Percentiles rank a stretch among this genome's conserved stretches.
phyloP scores from a whole-genome alignment of 2,888 invertebrate species.

The Blera fallax region DNA sequence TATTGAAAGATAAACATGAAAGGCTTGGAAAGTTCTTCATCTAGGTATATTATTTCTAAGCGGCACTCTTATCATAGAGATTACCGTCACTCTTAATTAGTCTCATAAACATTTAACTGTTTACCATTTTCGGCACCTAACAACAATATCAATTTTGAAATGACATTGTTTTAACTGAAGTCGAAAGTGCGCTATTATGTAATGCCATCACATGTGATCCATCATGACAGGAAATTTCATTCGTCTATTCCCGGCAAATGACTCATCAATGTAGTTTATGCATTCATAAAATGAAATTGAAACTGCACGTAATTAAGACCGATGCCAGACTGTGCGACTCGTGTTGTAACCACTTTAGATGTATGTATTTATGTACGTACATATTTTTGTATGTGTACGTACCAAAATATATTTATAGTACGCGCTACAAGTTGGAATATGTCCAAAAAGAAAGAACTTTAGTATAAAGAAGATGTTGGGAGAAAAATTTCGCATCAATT shows the following conservation, averaged over 20 bases:
- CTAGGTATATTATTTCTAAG: background rate
- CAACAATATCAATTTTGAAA: background rate
- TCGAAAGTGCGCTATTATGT: background rate
- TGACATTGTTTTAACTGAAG: background rate
- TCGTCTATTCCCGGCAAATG: constrained; percentile 13
- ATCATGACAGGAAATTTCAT: background rate
- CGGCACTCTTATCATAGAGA: background rate
- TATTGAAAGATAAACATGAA: background rate
- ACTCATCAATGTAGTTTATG: background rate
- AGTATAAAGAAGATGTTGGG: background rate
- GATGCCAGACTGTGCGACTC: background rate
- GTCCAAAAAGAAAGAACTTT: background rate
- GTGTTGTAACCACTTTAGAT: background rate
- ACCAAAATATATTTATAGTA: background rate
- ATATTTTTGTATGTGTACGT: too few relatives aligned
- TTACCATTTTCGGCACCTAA: background rate
- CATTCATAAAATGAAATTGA: constrained; percentile 31
- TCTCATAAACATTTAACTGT: constrained; percentile 3
- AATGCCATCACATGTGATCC: background rate
- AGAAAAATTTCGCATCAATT: background rate
- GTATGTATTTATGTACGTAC: too few relatives aligned
- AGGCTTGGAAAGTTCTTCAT: background rate
- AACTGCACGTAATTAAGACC: constrained; percentile 3
- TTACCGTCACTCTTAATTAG: background rate
- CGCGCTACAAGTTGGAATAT: constrained; percentile 1